These are phyloP conservation scores for Dermochelys coriacea DNA, from an alignment of 2,797 vertebrate genomes.

Conservation along the genomic window DNA sequence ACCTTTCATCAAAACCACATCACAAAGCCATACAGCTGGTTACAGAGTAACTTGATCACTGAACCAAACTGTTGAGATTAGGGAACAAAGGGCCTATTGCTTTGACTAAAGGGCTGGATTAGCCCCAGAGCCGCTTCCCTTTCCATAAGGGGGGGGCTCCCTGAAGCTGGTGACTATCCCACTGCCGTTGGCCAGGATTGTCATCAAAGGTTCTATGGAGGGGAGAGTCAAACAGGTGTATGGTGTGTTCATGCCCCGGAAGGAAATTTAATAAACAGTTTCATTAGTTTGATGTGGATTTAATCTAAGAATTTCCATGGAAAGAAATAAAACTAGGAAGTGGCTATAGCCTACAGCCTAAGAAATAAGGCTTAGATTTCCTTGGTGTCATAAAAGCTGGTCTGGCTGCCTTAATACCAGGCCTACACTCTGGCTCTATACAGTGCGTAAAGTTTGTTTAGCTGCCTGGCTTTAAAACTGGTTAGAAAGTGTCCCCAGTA, in stretches of 20 bases:
- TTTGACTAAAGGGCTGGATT: conserved; percentile 2
- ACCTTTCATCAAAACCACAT: conserved; percentile 13
- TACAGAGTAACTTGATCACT: conserved; percentile 70
- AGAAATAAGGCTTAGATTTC: neutral
- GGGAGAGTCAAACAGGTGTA: neutral
- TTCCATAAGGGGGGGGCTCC: neutral
- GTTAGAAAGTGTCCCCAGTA: neutral
- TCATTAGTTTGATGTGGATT: neutral
- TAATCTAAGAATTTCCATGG: conserved; percentile 7
- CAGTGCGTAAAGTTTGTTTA: neutral
- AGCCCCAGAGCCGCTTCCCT: neutral
- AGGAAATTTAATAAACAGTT: neutral
- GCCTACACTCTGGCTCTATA: fast-evolving
- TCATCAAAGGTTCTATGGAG: neutral
- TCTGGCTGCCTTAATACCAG: neutral
- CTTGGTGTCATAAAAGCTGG: neutral
- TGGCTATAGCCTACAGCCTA: neutral
- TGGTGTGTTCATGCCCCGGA: neutral
- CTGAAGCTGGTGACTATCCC: neutral
- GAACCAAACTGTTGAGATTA: conserved; percentile 53
- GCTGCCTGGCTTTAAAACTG: neutral
- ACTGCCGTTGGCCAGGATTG: neutral
- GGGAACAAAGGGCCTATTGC: neutral
- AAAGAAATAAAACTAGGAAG: neutral
- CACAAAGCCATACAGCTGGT: neutral